Base-by-base conservation (phyloP, 2,113 vertebrate species). In the Chaetodon auriga region DNA sequence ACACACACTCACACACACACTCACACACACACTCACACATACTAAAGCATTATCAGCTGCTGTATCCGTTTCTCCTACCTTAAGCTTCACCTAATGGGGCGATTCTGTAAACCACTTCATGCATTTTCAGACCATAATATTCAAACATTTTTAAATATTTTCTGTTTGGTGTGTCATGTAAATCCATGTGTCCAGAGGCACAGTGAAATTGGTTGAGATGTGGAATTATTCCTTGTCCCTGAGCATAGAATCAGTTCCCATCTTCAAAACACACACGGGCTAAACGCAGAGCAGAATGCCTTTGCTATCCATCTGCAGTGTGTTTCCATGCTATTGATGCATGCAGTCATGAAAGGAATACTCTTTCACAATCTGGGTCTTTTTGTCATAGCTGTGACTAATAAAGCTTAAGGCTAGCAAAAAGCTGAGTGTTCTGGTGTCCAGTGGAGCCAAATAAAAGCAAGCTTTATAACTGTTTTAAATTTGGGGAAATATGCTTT, bases 131-230 rank as follows among this genome's bases (percentile, higher is more conserved):
- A 68, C 36, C n/a, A 36, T 19, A 72, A 55, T 23, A 72, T 74
- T 75, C 48, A 70, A 45, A 46, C 6, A 77, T 75, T 82, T 78
- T 82, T 48, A 68, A 68, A 65, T 54, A 54, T 69, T 70, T 62
- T 72, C 15, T 77, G 38, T 82, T 68, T 85, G 65, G 5, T 80
- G 12, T 13, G 11, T 49, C 76, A 73, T 82, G 71, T 69, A 86
- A 86, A 88, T 80, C 68, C 6, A 2, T 69, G 62, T 68, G 68
- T 62, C 80, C 75, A 83, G 63, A 70, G 51, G 80, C 86, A 55
- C 53, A 75, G 63, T 69, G 61, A 69, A 86, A 90, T 73, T 87
- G 82, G 68, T 84, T 85, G 25, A 82, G 58, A 57, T 75, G 76
- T 66, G 35, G 58, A 81, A 72, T 65, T 85, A 77, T 89, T 84